phyloP scores from a whole-genome alignment of 2,888 invertebrate genomes.

The Zaprionus bogoriensis region DNA sequence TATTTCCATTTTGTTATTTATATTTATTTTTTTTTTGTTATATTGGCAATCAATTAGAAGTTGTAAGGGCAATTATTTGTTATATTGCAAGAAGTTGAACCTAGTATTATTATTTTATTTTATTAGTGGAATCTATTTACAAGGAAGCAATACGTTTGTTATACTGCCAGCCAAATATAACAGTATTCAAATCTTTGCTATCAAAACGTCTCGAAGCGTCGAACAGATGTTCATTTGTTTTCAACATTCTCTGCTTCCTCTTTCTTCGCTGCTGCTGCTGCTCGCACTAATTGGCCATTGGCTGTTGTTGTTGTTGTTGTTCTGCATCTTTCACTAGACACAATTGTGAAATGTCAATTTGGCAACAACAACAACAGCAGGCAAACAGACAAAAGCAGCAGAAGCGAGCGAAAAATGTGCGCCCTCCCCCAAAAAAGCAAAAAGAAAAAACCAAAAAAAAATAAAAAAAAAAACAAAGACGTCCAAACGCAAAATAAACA shows the following conservation, averaged over 20 bases:
- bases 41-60: too few species aligned
- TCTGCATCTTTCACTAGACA: conserved; percentile 49
- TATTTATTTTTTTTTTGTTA: too few species aligned
- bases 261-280: neutral
- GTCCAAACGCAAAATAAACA: conserved; percentile 71
- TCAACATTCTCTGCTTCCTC: neutral
- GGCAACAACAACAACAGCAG: conserved; percentile 59
- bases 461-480: conserved; percentile 49
- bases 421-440: conserved; percentile 34
- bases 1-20: too few species aligned
- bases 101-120: too few species aligned
- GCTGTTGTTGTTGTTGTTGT: conserved; percentile 20
- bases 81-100: too few species aligned
- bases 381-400: conserved; percentile 7
- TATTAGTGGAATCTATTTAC: too few species aligned
- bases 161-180: too few species aligned
- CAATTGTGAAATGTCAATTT: conserved; percentile 75
- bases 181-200: too few species aligned
- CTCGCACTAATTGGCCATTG: neutral
- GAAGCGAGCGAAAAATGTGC: conserved; percentile 22
- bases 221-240: too few species aligned
- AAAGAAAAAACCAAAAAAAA: conserved; percentile 47
- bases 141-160: too few species aligned
- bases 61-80: too few species aligned
- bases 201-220: too few species aligned